phyloP scores from a whole-genome alignment of 2,888 invertebrate species.

The Limnephilus auricula region DNA sequence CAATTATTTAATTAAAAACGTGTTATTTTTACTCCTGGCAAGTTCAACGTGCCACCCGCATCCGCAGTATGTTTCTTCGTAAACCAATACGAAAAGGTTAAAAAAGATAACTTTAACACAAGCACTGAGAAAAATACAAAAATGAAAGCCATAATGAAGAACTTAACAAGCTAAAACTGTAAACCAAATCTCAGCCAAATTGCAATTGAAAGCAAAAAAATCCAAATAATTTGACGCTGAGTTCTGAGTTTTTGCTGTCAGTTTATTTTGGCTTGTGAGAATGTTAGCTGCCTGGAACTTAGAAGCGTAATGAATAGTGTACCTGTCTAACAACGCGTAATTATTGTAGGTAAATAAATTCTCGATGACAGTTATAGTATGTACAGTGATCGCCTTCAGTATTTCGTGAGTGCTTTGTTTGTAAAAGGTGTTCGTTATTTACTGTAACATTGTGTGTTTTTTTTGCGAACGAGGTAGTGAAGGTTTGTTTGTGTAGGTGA shows the following conservation, averaged over 20 bases:
- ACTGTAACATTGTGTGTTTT: not conserved
- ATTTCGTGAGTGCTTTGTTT: slow-evolving; percentile 17
- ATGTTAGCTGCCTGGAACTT: not conserved
- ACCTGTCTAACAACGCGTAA: not conserved
- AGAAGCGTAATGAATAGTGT: not conserved
- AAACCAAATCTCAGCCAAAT: not conserved
- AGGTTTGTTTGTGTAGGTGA: not conserved
- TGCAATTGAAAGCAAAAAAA: not conserved
- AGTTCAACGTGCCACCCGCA: not conserved
- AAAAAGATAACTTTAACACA: not conserved
- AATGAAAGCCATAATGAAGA: not conserved
- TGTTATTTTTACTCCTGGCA: slow-evolving; percentile 45
- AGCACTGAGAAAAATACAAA: slow-evolving; percentile 25
- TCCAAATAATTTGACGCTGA: not conserved
- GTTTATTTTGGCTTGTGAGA: not conserved
- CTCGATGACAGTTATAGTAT: not conserved
- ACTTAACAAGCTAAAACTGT: not conserved
- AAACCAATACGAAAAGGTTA: slow-evolving; percentile 27
- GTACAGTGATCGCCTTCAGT: not conserved
- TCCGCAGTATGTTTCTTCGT: slow-evolving; percentile 11
- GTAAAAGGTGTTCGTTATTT: slow-evolving; percentile 7
- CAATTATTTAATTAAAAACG: slow-evolving; percentile 32
- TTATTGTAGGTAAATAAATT: not conserved
- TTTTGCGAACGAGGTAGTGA: not conserved
- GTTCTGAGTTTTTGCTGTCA: not conserved